Evolutionary conservation across 2,797 vertebrate species (phyloP).

Genomic region (Sarcophilus harrisii): DNA sequence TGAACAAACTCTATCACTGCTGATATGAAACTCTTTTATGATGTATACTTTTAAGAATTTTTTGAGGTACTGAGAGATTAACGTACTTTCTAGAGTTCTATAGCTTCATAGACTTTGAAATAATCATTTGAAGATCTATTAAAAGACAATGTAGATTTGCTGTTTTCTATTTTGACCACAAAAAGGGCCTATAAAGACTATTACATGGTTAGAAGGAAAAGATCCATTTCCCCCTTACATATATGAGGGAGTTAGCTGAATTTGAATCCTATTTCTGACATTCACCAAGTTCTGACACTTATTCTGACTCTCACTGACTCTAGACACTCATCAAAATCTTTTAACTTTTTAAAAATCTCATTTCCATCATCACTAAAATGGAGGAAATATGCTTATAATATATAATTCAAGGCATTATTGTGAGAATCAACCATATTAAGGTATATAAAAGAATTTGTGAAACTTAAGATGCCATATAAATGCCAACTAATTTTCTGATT

Average conservation of each 20-base stretch:
- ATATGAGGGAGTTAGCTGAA: background rate
- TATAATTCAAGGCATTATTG: background rate
- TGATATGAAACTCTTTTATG: background rate
- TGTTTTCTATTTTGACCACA: background rate
- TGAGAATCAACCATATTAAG: background rate
- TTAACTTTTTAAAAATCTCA: background rate
- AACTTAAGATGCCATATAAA: background rate
- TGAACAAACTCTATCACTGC: background rate
- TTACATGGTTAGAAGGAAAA: background rate
- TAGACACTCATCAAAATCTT: too few relatives aligned
- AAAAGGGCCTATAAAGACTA: background rate
- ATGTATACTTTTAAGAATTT: background rate
- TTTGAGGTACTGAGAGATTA: background rate
- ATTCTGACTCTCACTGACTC: too few relatives aligned
- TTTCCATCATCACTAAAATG: background rate
- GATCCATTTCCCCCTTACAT: background rate
- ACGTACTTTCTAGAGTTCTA: background rate
- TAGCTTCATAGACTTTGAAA: background rate
- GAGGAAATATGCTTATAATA: background rate
- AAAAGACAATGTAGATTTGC: background rate
- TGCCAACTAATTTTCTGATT: background rate
- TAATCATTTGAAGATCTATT: background rate
- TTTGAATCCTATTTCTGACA: background rate
- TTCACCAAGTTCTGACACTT: background rate
- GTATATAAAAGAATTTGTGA: background rate